phyloP scores from a whole-genome alignment of 2,888 invertebrate genomes.

The Cheilosia vulpina region DNA sequence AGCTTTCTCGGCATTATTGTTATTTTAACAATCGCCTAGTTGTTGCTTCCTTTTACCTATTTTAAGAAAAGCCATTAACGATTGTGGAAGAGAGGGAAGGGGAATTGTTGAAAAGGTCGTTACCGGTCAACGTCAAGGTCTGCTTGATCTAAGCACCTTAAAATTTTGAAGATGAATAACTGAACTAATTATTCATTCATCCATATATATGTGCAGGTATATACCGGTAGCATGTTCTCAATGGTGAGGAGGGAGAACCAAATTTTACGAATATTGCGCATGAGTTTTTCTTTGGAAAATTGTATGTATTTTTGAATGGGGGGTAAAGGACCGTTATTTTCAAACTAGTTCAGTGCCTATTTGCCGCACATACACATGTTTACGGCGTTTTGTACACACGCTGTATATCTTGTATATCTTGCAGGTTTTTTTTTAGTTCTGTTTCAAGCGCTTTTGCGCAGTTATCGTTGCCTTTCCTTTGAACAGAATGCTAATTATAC shows the following conservation, averaged over 20 bases:
- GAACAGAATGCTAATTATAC: neutral
- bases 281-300: slow-evolving; percentile 7
- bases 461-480: neutral
- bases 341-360: neutral
- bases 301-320: neutral
- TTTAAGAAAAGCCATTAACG: neutral
- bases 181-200: neutral
- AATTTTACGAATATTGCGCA: slow-evolving; percentile 33
- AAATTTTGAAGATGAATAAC: slow-evolving; percentile 26
- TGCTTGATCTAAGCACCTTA: slow-evolving; percentile 53
- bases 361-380: neutral
- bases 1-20: slow-evolving; percentile 13
- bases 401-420: neutral
- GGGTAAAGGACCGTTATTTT: slow-evolving; percentile 38
- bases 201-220: neutral
- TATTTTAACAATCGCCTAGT: neutral
- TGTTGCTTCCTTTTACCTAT: slow-evolving; percentile 7
- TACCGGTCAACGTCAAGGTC: slow-evolving; percentile 73
- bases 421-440: neutral
- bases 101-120: slow-evolving; percentile 60
- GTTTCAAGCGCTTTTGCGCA: slow-evolving; percentile 22
- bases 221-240: neutral
- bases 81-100: slow-evolving; percentile 7
- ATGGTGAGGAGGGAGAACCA: neutral
- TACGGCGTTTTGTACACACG: neutral